phyloP scores from a whole-genome alignment of 2,888 invertebrate genomes.

The Drosophila cyrtoloma region DNA sequence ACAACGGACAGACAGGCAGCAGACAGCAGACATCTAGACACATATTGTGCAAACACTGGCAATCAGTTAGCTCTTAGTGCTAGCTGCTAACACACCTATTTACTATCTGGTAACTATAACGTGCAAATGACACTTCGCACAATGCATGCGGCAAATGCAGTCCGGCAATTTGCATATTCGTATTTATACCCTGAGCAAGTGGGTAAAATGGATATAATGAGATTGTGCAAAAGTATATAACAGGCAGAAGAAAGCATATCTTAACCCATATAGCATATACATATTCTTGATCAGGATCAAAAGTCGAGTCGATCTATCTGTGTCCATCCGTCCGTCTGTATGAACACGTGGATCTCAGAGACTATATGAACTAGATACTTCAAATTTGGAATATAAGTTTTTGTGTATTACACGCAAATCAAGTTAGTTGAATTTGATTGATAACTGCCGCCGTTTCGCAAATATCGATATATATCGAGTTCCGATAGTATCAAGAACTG shows the following conservation, averaged over 20 bases:
- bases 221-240: neutral
- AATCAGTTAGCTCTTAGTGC: neutral
- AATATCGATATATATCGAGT: neutral
- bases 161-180: conserved; percentile 40
- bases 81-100: neutral
- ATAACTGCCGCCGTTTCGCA: neutral
- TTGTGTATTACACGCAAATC: neutral
- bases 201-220: neutral
- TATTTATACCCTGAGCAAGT: conserved; percentile 39
- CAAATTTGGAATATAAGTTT: neutral
- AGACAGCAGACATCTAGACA: conserved; percentile 14
- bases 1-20: conserved; percentile 13
- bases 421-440: neutral
- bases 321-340: neutral
- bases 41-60: conserved; percentile 7
- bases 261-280: neutral
- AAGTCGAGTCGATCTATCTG: neutral
- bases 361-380: neutral
- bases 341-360: neutral
- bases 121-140: conserved; percentile 57
- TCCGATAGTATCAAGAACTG: neutral
- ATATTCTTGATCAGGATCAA: neutral
- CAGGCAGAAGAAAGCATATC: neutral
- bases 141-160: conserved; percentile 45
- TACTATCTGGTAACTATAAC: conserved; percentile 1